phyloP scores from a whole-genome alignment of 1,140 invertebrate species.

The Pantala flavescens region DNA sequence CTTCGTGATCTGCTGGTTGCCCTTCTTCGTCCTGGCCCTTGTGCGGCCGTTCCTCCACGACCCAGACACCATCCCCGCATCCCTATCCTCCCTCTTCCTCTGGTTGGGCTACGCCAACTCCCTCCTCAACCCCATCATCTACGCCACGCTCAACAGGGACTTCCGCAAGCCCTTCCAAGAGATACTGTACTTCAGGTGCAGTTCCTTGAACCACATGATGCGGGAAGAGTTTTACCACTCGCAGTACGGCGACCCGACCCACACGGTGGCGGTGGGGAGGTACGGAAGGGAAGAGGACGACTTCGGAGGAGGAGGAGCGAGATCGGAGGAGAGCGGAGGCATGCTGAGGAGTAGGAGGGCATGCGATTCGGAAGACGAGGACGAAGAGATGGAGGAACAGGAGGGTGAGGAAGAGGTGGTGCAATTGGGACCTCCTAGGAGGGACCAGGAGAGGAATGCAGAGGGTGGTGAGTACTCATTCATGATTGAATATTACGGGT shows the following conservation, averaged over 20 bases:
- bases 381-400: background rate
- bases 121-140: slow-evolving; percentile 85
- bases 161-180: slow-evolving; percentile 88
- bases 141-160: slow-evolving; percentile 82
- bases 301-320: background rate
- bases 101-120: slow-evolving; percentile 93
- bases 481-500: no score
- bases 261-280: background rate
- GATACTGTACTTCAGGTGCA: slow-evolving; percentile 78
- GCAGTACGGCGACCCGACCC: slow-evolving; percentile 67
- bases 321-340: background rate
- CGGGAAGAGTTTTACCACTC: slow-evolving; percentile 84
- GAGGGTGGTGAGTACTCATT: background rate
- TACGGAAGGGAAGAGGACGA: background rate
- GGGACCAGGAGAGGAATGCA: background rate
- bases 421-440: background rate
- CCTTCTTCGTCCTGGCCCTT: slow-evolving; percentile 88
- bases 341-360: background rate
- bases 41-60: slow-evolving; percentile 66
- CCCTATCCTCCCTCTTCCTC: slow-evolving; percentile 51
- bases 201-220: slow-evolving; percentile 82
- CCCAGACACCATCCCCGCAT: slow-evolving; percentile 50
- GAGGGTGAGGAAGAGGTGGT: background rate
- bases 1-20: slow-evolving; percentile 93
- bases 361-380: background rate